These are phyloP conservation scores for Pseudomyrmex gracilis DNA, from an alignment of 1,140 invertebrate species.

Conservation along the genomic window DNA sequence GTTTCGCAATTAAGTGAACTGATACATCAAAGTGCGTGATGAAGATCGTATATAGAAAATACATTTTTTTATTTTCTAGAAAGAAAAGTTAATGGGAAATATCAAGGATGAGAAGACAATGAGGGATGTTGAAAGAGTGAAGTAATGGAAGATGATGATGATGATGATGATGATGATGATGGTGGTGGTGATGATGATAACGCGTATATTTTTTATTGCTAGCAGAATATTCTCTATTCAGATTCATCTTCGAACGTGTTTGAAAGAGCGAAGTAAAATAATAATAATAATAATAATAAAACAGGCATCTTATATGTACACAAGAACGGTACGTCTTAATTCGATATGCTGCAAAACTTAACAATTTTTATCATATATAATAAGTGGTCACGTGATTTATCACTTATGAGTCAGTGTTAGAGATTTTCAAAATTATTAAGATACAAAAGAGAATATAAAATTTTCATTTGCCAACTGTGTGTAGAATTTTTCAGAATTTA, in stretches of 20 bases:
- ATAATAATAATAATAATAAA: conserved; percentile 38
- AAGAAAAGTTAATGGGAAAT: conserved; percentile 3
- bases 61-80: neutral
- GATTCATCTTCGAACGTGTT: conserved; percentile 31
- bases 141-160: conserved; percentile 29
- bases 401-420: conserved; percentile 11
- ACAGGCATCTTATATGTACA: conserved; percentile 15
- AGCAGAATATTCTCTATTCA: conserved; percentile 58
- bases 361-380: conserved; percentile 3
- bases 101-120: neutral
- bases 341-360: conserved; percentile 41
- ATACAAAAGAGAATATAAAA: conserved; percentile 19
- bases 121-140: conserved; percentile 2
- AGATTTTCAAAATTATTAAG: conserved; percentile 32
- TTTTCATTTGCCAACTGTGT: conserved; percentile 29
- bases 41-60: neutral
- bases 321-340: conserved; percentile 28
- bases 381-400: conserved; percentile 15
- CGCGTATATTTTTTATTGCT: conserved; percentile 47
- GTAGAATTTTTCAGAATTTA: conserved; percentile 28
- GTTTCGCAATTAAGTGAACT: conserved; percentile 28
- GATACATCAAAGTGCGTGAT: neutral
- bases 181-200: neutral
- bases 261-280: conserved; percentile 34
- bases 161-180: neutral